Evolutionary conservation across 2,113 vertebrate genomes (phyloP), one percentile per base, ranked within the genome.

Genomic region (Carassius auratus): DNA sequence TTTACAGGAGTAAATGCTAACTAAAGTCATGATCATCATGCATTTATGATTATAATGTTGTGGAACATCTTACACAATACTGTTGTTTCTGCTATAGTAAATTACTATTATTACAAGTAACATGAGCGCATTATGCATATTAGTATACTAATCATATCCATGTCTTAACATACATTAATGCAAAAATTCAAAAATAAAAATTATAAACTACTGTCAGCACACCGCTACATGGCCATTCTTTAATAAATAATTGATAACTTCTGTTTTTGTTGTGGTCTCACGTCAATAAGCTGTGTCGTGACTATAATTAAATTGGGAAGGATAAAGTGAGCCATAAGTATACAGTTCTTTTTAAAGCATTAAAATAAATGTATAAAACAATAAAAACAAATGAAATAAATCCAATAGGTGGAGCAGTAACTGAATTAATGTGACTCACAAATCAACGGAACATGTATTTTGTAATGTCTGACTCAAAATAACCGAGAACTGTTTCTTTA

Each of bases 191-290:
- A 21, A 55, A 26, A 26, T 74, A 30, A 50, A 76, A 85, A 17
- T 6, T 26, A 7, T 13, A 33, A 77, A 15, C 38, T 57, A 5
- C n/a, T 68, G 38, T n/a, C 17, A 13, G 6, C 62, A 33, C 38
- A 7, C 5, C n/a, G 64, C 66, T 55, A 38, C 36, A 23, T 4
- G 8, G 55, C 15, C 50, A 73, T 23, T 30, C 50, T 61, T 83
- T 80, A 88, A 88, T 86, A 88, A 83, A 88, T 52, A 19, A 79
- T 80, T 59, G 64, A 86, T 74, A 66, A n/a, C 55, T 74, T 33
- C 79, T 75, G 10, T 64, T 45, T 83, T 30, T 84, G 68, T 69
- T 76, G 38, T 5, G 1, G 21, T 74, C 71, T 45, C 48, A 61
- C 64, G 68, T 23, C 21, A 45, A 74, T 48, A 45, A 23, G 14